phyloP scores from a whole-genome alignment of 2,113 vertebrate genomes.

The Anoplopoma fimbria region DNA sequence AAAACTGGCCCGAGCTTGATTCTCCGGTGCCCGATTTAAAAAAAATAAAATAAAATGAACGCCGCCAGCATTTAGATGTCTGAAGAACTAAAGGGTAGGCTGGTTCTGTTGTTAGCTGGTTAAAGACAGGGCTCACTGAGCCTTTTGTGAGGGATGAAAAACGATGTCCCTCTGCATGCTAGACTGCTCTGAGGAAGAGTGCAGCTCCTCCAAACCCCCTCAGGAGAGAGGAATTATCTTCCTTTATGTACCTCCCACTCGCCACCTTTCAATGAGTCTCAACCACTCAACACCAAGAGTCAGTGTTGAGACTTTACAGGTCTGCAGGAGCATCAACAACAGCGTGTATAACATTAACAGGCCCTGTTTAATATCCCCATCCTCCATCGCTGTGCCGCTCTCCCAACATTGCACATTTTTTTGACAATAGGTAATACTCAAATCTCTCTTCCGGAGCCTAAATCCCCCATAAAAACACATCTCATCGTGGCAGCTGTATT shows the following conservation, averaged over 20 bases:
- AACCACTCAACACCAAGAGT: conserved; percentile 56
- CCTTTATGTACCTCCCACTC: conserved; percentile 50
- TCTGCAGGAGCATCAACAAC: conserved; percentile 65
- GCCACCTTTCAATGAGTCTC: conserved; percentile 47
- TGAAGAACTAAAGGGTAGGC: conserved; percentile 58
- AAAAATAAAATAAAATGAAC: conserved; percentile 18
- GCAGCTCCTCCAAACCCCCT: conserved; percentile 35
- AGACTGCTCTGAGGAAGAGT: conserved; percentile 55
- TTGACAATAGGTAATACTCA: conserved; percentile 75
- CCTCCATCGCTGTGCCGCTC: conserved; percentile 53
- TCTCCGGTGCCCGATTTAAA: conserved; percentile 12
- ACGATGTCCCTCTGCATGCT: conserved; percentile 62
- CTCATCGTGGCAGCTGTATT: conserved; percentile 73
- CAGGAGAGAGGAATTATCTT: conserved; percentile 56
- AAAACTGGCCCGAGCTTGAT: conserved; percentile 10
- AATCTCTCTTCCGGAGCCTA: conserved; percentile 75
- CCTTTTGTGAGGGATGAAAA: conserved; percentile 71
- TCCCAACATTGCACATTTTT: conserved; percentile 62
- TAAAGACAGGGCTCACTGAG: conserved; percentile 65
- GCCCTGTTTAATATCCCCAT: conserved; percentile 71
- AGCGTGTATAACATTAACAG: conserved; percentile 78
- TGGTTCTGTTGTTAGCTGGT: conserved; percentile 60
- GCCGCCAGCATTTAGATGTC: conserved; percentile 52
- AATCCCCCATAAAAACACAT: conserved; percentile 77
- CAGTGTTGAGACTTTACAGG: conserved; percentile 64